Percentiles rank a stretch among this genome's conserved stretches.
These are phyloP conservation scores for Stenchaetothrips biformis DNA, from an alignment of 2,888 invertebrate species.

Conservation along the genomic window DNA sequence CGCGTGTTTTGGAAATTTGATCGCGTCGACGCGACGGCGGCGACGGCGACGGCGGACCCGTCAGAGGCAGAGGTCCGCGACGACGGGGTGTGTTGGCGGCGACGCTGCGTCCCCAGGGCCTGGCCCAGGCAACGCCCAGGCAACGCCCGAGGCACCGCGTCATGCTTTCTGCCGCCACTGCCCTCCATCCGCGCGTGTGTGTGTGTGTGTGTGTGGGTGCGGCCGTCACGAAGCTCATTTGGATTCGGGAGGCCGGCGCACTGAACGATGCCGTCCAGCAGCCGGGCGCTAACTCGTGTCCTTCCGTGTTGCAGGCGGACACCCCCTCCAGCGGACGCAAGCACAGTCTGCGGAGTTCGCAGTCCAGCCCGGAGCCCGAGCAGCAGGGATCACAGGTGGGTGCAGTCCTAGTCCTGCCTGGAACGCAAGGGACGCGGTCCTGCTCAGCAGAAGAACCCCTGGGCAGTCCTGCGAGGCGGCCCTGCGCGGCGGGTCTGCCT, in stretches of 20 bases:
- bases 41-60: not conserved
- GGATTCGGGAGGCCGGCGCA: not conserved
- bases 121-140: no score
- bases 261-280: no score
- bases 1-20: not conserved
- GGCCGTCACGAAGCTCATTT: no score
- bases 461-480: no score
- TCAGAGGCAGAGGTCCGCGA: no score
- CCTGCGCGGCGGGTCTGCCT: no score
- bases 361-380: conserved; percentile 4
- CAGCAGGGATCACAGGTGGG: conserved; percentile 1
- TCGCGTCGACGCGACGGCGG: not conserved
- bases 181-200: not conserved
- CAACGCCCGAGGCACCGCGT: not conserved
- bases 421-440: no score
- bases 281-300: not conserved
- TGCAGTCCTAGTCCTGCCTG: no score
- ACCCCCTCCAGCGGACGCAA: not conserved
- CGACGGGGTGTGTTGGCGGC: no score
- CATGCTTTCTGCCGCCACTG: not conserved
- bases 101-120: no score
- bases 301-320: not conserved
- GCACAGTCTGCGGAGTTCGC: not conserved
- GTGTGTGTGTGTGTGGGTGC: not conserved
- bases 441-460: no score